Conservation (phyloP, 92 coral and sea anemone species). For the Actinostola sp. region DNA sequence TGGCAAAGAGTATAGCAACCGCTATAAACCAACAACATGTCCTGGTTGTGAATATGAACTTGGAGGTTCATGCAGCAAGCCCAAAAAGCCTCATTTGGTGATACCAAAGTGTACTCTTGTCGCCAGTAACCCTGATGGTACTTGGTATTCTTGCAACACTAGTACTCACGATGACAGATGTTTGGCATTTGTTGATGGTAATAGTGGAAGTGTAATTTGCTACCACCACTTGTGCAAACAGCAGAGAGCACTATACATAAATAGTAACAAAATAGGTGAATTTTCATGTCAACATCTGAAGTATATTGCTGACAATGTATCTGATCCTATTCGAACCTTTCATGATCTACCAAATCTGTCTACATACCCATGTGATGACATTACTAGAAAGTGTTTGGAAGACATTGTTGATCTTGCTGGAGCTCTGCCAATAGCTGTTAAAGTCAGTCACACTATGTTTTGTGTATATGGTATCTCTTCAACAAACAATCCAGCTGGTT, state of each 20-base stretch:
- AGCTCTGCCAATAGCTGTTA: slow-evolving; percentile 28
- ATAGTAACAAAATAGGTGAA: slow-evolving; percentile 18
- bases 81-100: slow-evolving; percentile 4
- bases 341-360: neutral
- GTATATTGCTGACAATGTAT: neutral
- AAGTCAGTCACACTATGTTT: slow-evolving; percentile 34
- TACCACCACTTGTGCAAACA: slow-evolving; percentile 16
- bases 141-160: slow-evolving; percentile 17
- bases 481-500: slow-evolving; percentile 28
- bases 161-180: slow-evolving; percentile 38
- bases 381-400: neutral
- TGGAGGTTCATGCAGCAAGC: slow-evolving; percentile 12
- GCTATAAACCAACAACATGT: too few species aligned
- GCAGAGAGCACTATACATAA: slow-evolving; percentile 8
- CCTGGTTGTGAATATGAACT: slow-evolving; percentile 15
- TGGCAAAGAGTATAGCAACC: too few species aligned
- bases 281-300: slow-evolving; percentile 33
- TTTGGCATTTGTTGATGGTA: neutral
- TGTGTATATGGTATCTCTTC: slow-evolving; percentile 36
- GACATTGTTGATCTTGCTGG: neutral
- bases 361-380: slow-evolving; percentile 27
- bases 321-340: slow-evolving; percentile 6
- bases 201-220: slow-evolving; percentile 2
- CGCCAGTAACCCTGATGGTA: neutral
- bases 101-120: slow-evolving; percentile 8